Evolutionary conservation across 2,888 invertebrate genomes (phyloP).

Genomic region (Macaria liturata): DNA sequence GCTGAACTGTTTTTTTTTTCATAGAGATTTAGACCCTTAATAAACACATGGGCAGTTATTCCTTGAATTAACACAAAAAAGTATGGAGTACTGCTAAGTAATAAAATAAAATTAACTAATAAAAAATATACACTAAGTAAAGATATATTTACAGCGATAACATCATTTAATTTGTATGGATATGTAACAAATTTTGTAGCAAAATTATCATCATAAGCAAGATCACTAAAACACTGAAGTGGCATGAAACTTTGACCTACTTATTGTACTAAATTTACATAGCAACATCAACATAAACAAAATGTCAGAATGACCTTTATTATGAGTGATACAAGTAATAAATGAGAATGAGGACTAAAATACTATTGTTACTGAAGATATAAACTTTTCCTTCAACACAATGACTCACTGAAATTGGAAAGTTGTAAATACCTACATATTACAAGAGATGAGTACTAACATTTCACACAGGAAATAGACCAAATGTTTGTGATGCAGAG

Average conservation of each 20-base stretch:
- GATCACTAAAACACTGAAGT: no score
- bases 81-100: no score
- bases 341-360: not conserved
- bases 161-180: no score
- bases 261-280: constrained; percentile 6
- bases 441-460: constrained; percentile 47
- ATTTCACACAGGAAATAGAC: constrained; percentile 51
- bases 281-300: constrained; percentile 11
- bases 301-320: constrained; percentile 1
- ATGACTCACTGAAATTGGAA: constrained; percentile 18
- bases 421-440: not conserved
- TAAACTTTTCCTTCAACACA: constrained; percentile 5
- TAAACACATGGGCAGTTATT: no score
- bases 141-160: no score
- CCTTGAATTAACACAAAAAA: not conserved
- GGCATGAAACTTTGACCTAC: constrained; percentile 13
- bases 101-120: no score
- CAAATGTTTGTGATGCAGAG: constrained; percentile 41
- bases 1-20: no score
- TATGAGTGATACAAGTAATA: no score
- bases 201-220: no score
- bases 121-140: no score
- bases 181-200: no score
- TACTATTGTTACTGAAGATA: constrained; percentile 4
- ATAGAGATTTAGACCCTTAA: no score